phyloP scores from a whole-genome alignment of 1,140 invertebrate species.

The Schlechtendalia chinensis region DNA sequence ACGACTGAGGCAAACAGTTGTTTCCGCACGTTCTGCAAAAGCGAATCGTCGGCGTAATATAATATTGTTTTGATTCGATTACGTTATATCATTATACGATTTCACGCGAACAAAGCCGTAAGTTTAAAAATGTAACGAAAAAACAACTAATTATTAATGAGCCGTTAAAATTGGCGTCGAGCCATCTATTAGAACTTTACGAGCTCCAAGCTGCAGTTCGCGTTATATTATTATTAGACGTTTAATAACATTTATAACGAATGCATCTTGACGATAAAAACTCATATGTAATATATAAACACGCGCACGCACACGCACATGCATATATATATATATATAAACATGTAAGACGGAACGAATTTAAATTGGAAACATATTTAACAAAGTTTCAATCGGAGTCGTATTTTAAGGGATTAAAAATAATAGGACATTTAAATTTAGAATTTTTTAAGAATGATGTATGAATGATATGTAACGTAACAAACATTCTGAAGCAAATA shows the following conservation, averaged over 20 bases:
- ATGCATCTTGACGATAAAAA: background rate
- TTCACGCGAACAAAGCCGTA: background rate
- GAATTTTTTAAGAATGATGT: too few species aligned
- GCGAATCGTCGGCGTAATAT: background rate
- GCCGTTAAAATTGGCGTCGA: slow-evolving; percentile 35
- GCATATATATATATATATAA: too few species aligned
- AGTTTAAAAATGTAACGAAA: background rate
- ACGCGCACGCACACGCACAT: too few species aligned
- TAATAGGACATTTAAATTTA: too few species aligned
- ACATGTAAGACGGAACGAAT: background rate
- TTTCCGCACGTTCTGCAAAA: too few species aligned
- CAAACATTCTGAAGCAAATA: too few species aligned
- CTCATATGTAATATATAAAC: background rate
- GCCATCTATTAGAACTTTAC: slow-evolving; percentile 16
- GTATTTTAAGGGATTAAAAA: too few species aligned
- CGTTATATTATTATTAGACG: slow-evolving; percentile 44
- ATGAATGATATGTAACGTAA: too few species aligned
- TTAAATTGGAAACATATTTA: background rate
- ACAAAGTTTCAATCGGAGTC: background rate
- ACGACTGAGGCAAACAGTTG: background rate
- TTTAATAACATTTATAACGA: slow-evolving; percentile 36
- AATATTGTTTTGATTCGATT: background rate
- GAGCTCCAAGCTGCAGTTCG: background rate
- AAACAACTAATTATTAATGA: slow-evolving; percentile 26
- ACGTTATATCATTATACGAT: background rate